Percentiles rank a stretch among this genome's conserved stretches.
These are phyloP conservation scores for Acanthosoma haemorrhoidale DNA, from an alignment of 2,888 invertebrate species.

Conservation along the genomic window DNA sequence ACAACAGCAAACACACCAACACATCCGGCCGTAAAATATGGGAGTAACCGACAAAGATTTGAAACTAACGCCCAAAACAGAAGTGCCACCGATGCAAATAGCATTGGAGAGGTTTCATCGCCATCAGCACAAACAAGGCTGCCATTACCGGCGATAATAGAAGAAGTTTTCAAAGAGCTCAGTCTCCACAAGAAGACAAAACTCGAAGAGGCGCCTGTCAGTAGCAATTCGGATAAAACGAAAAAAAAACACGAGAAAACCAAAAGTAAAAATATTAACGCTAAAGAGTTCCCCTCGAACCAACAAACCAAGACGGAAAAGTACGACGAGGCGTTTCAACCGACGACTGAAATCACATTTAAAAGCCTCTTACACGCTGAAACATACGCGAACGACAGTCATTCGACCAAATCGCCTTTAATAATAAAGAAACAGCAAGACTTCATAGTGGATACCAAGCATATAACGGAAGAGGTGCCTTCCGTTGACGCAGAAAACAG, in stretches of 20 bases:
- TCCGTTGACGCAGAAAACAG: not conserved
- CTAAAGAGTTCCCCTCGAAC: not conserved
- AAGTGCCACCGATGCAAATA: too few species aligned
- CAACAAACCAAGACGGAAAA: not conserved
- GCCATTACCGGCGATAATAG: not conserved
- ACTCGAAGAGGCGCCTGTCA: not conserved
- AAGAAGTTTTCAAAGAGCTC: not conserved
- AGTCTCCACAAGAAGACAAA: not conserved
- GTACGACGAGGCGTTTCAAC: not conserved
- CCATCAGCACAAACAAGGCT: not conserved
- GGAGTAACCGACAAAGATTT: too few species aligned
- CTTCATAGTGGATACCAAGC: not conserved
- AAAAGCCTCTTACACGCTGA: not conserved
- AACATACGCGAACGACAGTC: not conserved
- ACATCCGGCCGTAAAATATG: not conserved
- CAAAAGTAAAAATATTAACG: not conserved
- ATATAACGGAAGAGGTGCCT: not conserved
- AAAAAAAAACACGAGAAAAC: conserved; percentile 23
- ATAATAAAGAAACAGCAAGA: not conserved
- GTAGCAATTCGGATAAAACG: not conserved
- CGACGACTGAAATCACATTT: not conserved
- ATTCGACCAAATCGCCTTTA: not conserved
- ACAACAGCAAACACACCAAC: not conserved
- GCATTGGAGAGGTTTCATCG: not conserved
- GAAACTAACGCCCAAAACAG: not conserved